Conservation (phyloP, 2,113 vertebrate species). For the Catharus bicknelli region DNA sequence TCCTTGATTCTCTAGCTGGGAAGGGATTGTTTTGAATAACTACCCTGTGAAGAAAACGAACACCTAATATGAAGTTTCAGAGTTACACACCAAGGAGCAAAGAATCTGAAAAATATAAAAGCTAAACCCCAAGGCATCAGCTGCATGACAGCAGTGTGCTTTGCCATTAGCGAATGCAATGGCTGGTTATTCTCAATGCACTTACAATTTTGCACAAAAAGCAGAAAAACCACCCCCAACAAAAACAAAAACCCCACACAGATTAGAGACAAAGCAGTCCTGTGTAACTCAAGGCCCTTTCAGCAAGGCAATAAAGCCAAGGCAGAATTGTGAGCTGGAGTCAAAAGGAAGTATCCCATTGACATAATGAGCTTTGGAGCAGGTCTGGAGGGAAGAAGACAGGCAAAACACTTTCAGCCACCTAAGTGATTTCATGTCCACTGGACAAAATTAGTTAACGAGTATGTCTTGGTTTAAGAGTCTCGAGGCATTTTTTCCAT, state of each 20-base stretch:
- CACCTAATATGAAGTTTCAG: no score
- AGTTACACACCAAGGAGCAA: no score
- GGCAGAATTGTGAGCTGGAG: not conserved
- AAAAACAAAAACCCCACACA: constrained; percentile 38
- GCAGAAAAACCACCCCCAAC: not conserved
- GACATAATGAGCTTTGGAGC: constrained; percentile 1
- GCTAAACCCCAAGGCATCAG: no score
- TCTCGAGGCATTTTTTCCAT: not conserved
- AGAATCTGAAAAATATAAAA: no score
- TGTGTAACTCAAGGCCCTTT: constrained; percentile 40
- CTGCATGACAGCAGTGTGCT: not conserved
- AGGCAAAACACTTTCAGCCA: not conserved
- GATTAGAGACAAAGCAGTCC: constrained; percentile 32
- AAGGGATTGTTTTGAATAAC: no score
- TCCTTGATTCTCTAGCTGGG: no score
- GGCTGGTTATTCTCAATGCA: constrained; percentile 12
- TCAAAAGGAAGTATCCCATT: constrained; percentile 24
- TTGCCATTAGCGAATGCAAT: not conserved
- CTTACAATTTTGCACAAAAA: constrained; percentile 37
- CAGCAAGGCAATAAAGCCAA: not conserved
- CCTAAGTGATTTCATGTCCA: not conserved
- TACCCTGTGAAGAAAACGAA: no score
- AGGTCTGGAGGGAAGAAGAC: not conserved
- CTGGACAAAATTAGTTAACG: not conserved
- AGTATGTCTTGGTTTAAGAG: not conserved